Conservation (phyloP, 2,888 invertebrate genomes). For the Papilio demoleus region DNA sequence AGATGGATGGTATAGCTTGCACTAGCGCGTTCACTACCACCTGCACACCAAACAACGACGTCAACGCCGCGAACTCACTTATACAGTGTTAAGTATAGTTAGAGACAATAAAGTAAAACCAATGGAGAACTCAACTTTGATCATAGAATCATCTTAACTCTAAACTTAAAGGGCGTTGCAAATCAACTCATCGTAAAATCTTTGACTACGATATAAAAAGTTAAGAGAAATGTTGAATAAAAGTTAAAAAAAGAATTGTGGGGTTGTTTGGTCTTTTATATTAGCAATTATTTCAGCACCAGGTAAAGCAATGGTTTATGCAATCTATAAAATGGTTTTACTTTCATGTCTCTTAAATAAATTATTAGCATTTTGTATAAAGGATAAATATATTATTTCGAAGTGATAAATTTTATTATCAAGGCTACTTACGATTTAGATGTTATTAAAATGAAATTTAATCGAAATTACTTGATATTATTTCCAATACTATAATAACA, state of each 20-base stretch:
- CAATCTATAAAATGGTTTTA: background rate
- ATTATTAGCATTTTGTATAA: background rate
- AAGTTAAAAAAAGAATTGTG: too few relatives aligned
- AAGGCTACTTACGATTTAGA: background rate
- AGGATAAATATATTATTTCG: background rate
- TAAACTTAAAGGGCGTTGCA: too few relatives aligned
- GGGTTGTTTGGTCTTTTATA: too few relatives aligned
- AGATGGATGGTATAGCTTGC: slow-evolving; percentile 99
- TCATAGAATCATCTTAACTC: background rate
- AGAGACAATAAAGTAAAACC: slow-evolving; percentile 1
- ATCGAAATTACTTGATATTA: background rate
- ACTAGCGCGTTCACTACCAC: slow-evolving; percentile 99
- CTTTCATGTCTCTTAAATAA: background rate
- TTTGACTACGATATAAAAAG: too few relatives aligned
- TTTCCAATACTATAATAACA: background rate
- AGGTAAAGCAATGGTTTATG: background rate
- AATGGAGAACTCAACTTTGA: background rate
- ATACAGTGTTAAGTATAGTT: slow-evolving; percentile 10
- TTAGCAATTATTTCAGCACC: background rate
- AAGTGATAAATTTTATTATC: background rate
- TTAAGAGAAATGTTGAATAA: background rate
- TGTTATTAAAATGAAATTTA: background rate
- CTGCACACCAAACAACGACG: slow-evolving; percentile 74
- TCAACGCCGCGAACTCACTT: background rate
- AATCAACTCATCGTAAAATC: too few relatives aligned